Evolutionary conservation across 2,888 invertebrate species (phyloP), one percentile per base, ranked within the genome.

Genomic region (Ischnura elegans): DNA sequence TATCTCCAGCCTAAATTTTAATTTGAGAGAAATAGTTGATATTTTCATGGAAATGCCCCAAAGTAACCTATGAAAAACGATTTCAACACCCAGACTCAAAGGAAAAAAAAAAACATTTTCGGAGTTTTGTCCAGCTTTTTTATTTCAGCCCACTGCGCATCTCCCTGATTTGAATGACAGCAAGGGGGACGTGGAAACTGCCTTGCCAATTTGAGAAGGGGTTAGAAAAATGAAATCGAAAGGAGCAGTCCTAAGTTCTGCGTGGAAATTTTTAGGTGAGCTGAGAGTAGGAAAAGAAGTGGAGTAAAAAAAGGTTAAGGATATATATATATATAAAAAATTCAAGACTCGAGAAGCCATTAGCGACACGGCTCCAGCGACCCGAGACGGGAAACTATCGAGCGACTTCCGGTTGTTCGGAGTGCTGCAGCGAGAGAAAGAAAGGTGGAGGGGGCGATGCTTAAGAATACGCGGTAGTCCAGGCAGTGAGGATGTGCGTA

Each of bases 381-480:
- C 87, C 87, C 87, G 87, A 87, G 55, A 87, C 87, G 87, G 16
- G 51, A 87, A 87, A 51, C 55, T 55, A 1, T 36, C 5, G 42
- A 87, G 61, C 87, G 61, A 87, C 87, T 87, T 87, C 87, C 87
- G 87, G 87, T 87, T 55, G 87, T 87, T 87, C 55, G 36, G 42
- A 87, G 87, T 42, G 87, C 51, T 55, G 87, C 19, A 87, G 55
- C 16, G 87, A 87, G 87, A 55, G 25, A 87, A 55, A 87, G 87
- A 87, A n/a, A 87, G 47, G 2, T 10, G 36, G 51, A 29, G 36
- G 47, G 8, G 51, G 87, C 4, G 76, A 1, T 25, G 51, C 19
- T 25, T 21, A 16, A 21, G 61, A 61, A 61, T 21, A 61, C 61
- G n/a, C n/a, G 61, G 61, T 61, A 61, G 61, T 21, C 61, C 21